Base-by-base conservation (phyloP, 92 coral and sea anemone genomes). In the Palythoa caribaeorum region DNA sequence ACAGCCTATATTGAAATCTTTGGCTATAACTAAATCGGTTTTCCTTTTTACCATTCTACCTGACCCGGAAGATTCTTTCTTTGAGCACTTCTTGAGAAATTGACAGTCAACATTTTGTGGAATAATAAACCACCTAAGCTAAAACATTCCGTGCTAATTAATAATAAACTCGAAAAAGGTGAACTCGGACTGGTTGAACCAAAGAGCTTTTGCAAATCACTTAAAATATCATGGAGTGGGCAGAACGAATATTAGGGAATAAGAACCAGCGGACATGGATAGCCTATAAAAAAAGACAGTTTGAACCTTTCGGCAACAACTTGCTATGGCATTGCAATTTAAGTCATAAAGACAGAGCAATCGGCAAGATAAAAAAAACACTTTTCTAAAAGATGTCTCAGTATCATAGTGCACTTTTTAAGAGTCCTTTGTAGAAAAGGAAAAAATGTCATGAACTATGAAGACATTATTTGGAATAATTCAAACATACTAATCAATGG, bases 1-100 rank as follows among this genome's bases (percentile, higher is more conserved):
- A 69, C 12, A 69, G 3, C 35, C 28, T 2, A 69, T 69, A 11
- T 7, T 65, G 21, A 71, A 71, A 71, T 71, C 75, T 28, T 28
- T 71, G 13, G 75, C 75, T 71, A 19, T 20, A 20, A n/a, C 75
- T 19, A 71, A 71, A 36, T 39, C 21, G 5, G 1, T 71, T 1
- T 71, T 20, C 36, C 75, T 71, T 71, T 63, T 63, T n/a, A 13
- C 70, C 70, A 5, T 63, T n/a, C 28, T 63, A 63, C 70, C 70
- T n/a, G 28, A 63, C 15, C 15, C 70, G 17, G 70, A 63, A n/a
- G 28, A 16, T n/a, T 14, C 28, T 16, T 63, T 63, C 14, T 63
- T 63, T 63, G 70, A 63, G 28, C 19, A 63, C 5, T n/a, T 28
- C 28, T 63, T 10, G 14, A 63, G 28, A 63, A 16, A 13, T 13